Base-by-base conservation (phyloP, 2,888 invertebrate genomes). In the Diloba caeruleocephala region DNA sequence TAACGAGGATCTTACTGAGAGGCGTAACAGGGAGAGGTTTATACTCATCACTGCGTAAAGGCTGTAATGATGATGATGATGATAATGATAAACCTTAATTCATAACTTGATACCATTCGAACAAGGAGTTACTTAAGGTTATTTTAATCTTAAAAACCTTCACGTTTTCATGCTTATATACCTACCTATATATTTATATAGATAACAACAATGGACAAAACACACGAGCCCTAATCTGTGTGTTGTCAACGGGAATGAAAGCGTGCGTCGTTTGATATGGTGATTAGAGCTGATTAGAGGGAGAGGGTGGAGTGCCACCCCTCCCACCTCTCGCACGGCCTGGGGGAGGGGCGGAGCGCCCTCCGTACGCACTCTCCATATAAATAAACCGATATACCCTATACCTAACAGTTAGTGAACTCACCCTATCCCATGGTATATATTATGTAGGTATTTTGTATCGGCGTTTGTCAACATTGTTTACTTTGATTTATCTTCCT, bases 251-350 rank as follows among this genome's bases (percentile, higher is more conserved):
- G 82, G 84, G 86, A 90, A 91, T 89, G 89, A 88, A 85, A 82
- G 89, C 86, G 88, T 88, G 85, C 89, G 90, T 89, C 90, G 92
- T 93, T 93, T 93, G 93, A 93, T 93, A 93, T 93, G 93, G 90
- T 93, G 93, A 93, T 93, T 92, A 93, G 89, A 89, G 84, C 89
- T 93, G 93, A 93, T 93, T 93, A 93, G 91, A 89, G 89, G 85
- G 86, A 75, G 88, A 79, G 82, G 79, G 78, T 56, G 66, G 57
- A 48, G 33, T 63, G 62, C 59, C 56, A 51, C 41, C 60, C 46
- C 67, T 49, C 67, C 61, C 34, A 44, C 57, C 64, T 61, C 25
- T 46, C 49, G 41, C 36, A 12, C 42, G 55, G 43, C 52, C 33
- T 46, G 80, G 79, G 81, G 79, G 81, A 74, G 80, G 76, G 79